phyloP scores from a whole-genome alignment of 2,888 invertebrate genomes.

The Nomada ferruginata region DNA sequence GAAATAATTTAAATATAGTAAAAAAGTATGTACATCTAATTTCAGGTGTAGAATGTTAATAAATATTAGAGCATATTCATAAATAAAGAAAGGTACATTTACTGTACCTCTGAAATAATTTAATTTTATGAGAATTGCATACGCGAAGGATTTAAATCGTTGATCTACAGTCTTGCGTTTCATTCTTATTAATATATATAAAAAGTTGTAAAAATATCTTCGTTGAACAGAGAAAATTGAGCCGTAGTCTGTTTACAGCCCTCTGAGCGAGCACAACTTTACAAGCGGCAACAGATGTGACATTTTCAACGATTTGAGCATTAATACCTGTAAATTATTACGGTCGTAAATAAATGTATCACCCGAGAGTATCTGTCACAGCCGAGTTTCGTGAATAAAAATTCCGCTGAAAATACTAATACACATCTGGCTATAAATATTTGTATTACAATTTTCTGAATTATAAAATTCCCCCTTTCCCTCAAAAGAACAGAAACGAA shows the following conservation, averaged over 20 bases:
- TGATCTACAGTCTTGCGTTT: neutral
- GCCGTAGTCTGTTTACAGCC: neutral
- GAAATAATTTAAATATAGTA: no score
- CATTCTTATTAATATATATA: neutral
- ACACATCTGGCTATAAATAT: no score
- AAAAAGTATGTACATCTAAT: no score
- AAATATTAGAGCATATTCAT: no score
- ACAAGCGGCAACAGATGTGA: slow-evolving; percentile 13
- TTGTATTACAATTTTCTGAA: no score
- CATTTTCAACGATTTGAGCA: slow-evolving; percentile 11
- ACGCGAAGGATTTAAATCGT: neutral
- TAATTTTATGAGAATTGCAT: no score
- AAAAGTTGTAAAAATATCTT: neutral
- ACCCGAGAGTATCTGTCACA: neutral
- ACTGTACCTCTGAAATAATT: no score
- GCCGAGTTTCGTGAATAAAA: neutral
- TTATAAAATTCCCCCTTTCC: no score
- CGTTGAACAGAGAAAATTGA: neutral
- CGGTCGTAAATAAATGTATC: slow-evolving; percentile 1
- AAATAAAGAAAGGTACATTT: no score
- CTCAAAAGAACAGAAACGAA: no score
- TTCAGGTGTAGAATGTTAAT: no score
- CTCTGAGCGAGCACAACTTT: neutral
- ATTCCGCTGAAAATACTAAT: no score
- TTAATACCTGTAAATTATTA: slow-evolving; percentile 15